phyloP scores from a whole-genome alignment of 2,113 vertebrate species.

The Nannobrachium achirus region DNA sequence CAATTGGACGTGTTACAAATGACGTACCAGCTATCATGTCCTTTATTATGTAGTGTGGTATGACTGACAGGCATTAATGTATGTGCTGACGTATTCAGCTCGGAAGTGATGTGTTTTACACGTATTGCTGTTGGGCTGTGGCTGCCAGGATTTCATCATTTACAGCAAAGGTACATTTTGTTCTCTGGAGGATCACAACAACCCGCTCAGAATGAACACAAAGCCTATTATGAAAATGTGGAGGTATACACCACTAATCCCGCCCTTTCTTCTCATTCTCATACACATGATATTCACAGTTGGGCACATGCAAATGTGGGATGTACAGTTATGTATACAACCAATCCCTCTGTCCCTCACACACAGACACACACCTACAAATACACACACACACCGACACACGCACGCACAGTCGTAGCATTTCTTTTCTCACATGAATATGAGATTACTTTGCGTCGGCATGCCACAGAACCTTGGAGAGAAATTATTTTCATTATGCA shows the following conservation, averaged over 20 bases:
- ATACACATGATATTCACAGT: background rate
- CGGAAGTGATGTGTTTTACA: too few relatives aligned
- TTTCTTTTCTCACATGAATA: background rate
- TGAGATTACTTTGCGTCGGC: background rate
- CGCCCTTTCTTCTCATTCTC: background rate
- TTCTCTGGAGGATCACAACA: background rate
- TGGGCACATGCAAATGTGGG: background rate
- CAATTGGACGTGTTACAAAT: background rate
- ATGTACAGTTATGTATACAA: background rate
- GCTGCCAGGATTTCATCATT: too few relatives aligned
- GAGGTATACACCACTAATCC: background rate
- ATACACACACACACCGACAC: conserved; percentile 16
- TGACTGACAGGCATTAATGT: background rate
- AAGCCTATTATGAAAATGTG: background rate
- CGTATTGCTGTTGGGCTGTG: too few relatives aligned
- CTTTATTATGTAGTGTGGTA: too few relatives aligned
- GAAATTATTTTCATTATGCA: conserved; percentile 11
- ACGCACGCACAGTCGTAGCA: background rate
- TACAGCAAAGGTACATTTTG: too few relatives aligned
- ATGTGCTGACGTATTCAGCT: background rate
- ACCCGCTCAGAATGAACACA: background rate
- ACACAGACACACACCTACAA: background rate
- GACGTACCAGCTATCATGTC: background rate
- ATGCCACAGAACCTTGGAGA: background rate
- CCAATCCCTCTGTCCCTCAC: background rate